Base-by-base conservation (phyloP, 2,113 vertebrate species). In the Sorex araneus region DNA sequence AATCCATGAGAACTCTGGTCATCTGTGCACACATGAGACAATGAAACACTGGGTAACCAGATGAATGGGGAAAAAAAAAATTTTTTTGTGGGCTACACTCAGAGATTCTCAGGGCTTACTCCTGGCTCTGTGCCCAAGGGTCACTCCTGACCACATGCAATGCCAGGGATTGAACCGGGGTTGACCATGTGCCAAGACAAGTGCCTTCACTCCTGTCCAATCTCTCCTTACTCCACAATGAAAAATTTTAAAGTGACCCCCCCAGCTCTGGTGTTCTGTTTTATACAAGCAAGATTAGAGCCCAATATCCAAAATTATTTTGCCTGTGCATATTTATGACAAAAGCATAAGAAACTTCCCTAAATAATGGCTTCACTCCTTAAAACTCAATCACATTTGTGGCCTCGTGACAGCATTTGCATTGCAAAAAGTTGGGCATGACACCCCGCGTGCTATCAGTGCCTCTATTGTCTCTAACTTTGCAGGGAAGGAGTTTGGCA, bases 331-430 rank as follows among this genome's bases (percentile, higher is more conserved):
- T 74, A 84, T 76, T 93, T 70, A 89, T 88, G 32, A 27, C 76
- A 85, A 76, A 91, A 40, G 45, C 40, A 83, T 30, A 71, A 94
- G 27, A 0, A 28, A 86, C 71, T 87, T 77, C 45, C 76, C 90
- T 73, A 84, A 91, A 43, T 84, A 87, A 70, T 50, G 76, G 76
- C 40, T 93, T 69, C 21, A 28, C 78, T 80, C 40, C 54, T 91
- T 93, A 91, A 93, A 94, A 91, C 82, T 47, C 86, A 84, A n/a
- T 87, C 79, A 40, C 92, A 91, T 77, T 43, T 77, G 32, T 27
- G 69, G 34, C 66, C 80, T 90, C 63, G n/a, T 91, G 87, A 84
- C 91, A 83, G 15, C 27, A 76, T 84, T 89, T 89, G 34, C 87
- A 76, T 74, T 82, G 85, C 78, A 97, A 84, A 94, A 69, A 18